These are phyloP conservation scores for Eonycteris spelaea DNA, from an alignment of 2,113 vertebrate species.

Conservation along the genomic window DNA sequence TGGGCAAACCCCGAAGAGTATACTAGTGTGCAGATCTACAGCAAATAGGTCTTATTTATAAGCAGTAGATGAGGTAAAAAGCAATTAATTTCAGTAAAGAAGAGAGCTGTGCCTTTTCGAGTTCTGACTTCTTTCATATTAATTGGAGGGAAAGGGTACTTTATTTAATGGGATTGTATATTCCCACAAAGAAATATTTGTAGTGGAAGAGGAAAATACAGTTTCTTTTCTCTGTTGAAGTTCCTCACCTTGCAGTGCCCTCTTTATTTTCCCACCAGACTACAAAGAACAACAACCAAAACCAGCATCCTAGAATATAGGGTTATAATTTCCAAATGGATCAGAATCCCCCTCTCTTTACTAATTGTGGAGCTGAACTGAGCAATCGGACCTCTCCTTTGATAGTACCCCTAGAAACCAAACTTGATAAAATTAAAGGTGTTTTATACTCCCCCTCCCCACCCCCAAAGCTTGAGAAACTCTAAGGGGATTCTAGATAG, in stretches of 20 bases:
- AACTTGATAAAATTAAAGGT: not conserved
- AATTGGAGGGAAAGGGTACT: not conserved
- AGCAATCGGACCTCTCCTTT: not conserved
- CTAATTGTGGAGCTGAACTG: not conserved
- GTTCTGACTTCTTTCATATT: constrained; percentile 24
- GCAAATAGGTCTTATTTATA: constrained; percentile 3
- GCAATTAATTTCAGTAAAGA: constrained; percentile 9
- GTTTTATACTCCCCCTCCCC: not conserved
- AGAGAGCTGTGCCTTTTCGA: not conserved
- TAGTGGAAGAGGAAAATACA: not conserved
- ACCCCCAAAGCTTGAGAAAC: not conserved
- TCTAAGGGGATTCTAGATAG: not conserved
- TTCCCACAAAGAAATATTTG: not conserved
- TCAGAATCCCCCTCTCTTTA: not conserved
- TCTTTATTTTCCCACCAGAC: not conserved
- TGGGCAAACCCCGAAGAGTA: not conserved
- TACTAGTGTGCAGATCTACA: not conserved
- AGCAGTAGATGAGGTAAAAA: not conserved
- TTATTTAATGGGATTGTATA: not conserved
- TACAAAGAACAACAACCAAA: not conserved
- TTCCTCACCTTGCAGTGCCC: not conserved
- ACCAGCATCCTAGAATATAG: not conserved
- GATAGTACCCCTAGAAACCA: not conserved
- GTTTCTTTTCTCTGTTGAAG: not conserved
- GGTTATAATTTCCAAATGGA: not conserved